Percentiles rank a stretch among this genome's conserved stretches.
These are phyloP conservation scores for Mormoops blainvillei DNA, from an alignment of 2,113 vertebrate genomes.

Conservation along the genomic window DNA sequence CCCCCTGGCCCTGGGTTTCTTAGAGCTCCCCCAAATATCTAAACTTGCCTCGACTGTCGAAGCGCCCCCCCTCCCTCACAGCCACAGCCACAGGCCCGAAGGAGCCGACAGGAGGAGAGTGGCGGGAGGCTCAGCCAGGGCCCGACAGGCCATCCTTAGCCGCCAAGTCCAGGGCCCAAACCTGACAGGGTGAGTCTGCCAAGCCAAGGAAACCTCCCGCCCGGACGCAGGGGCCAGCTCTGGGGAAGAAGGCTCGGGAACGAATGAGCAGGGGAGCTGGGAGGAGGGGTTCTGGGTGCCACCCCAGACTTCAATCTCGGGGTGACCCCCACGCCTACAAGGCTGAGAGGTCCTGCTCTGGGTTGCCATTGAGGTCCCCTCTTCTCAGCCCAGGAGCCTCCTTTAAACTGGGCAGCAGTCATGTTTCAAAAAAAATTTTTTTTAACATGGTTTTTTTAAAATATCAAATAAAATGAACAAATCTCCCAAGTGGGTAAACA, in stretches of 20 bases:
- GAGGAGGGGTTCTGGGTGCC: neutral
- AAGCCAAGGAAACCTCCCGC: neutral
- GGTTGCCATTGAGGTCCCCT: fast-evolving
- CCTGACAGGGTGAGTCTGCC: neutral
- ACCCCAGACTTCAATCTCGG: fast-evolving
- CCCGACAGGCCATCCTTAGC: neutral
- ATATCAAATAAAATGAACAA: neutral
- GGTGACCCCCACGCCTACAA: fast-evolving
- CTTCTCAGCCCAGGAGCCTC: neutral
- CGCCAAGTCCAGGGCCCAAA: neutral
- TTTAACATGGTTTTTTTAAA: neutral
- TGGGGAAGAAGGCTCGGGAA: neutral
- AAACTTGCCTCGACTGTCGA: neutral
- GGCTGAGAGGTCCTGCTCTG: neutral
- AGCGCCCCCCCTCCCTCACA: fast-evolving
- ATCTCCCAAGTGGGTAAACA: slow-evolving; percentile 2
- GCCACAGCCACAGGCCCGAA: neutral
- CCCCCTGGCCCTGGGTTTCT: neutral
- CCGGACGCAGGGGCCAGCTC: neutral
- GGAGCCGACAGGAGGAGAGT: neutral
- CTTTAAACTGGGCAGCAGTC: neutral
- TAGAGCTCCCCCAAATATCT: neutral
- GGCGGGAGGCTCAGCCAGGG: neutral
- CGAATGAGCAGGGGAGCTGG: fast-evolving
- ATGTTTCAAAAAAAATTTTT: neutral